phyloP scores from a whole-genome alignment of 2,113 vertebrate species.

The Dinomys branickii region DNA sequence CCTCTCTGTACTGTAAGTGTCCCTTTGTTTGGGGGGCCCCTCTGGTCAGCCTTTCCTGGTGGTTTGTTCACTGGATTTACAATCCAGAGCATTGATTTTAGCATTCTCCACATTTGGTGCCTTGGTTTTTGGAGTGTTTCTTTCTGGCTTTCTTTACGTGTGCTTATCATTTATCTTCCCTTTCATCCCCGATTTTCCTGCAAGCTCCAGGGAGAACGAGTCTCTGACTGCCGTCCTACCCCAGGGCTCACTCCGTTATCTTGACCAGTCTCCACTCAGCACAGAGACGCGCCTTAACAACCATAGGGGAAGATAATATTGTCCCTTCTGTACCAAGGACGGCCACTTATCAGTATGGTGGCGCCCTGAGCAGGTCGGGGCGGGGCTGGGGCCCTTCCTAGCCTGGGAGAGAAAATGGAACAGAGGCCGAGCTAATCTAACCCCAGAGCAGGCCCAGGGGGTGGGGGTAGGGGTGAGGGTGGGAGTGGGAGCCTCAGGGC shows the following conservation, averaged over 20 bases:
- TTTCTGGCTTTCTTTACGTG: not conserved
- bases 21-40: not conserved
- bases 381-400: no score
- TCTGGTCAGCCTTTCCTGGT: not conserved
- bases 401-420: not conserved
- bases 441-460: not conserved
- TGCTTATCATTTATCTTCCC: not conserved
- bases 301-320: not conserved
- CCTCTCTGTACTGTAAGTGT: no score
- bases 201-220: not conserved
- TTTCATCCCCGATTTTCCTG: not conserved
- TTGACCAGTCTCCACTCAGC: not conserved
- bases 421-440: not conserved
- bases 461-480: no score
- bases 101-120: not conserved
- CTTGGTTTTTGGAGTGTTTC: no score
- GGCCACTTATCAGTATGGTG: not conserved
- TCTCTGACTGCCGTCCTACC: not conserved
- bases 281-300: not conserved
- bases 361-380: not conserved
- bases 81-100: not conserved
- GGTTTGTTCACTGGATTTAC: not conserved
- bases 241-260: not conserved
- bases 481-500: not conserved
- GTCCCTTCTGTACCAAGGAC: not conserved